Evolutionary conservation across 2,113 vertebrate species (phyloP).

Genomic region (Bucco capensis): DNA sequence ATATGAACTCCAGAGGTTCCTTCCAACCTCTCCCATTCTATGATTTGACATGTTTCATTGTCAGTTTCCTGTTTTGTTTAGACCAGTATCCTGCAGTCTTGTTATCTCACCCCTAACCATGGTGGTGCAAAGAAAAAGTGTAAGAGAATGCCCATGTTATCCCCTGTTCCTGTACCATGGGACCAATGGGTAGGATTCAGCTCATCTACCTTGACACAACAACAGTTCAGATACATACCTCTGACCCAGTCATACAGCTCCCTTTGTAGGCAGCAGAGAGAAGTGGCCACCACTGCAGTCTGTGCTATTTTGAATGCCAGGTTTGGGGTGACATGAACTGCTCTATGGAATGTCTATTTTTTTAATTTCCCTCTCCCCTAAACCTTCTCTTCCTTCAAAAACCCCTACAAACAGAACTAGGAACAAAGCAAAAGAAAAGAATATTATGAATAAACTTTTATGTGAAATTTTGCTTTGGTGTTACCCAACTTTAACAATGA

Average conservation of each 20-base stretch:
- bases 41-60: fast-evolving
- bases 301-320: neutral
- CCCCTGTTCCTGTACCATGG: fast-evolving
- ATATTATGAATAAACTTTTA: neutral
- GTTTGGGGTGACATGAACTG: neutral
- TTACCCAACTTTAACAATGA: neutral
- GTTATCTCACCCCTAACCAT: neutral
- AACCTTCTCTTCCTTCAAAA: neutral
- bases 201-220: neutral
- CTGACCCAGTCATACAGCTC: neutral
- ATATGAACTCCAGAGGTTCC: too few species aligned
- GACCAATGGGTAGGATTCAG: neutral
- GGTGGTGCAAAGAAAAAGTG: neutral
- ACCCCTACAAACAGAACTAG: neutral
- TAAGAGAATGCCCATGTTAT: neutral
- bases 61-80: fast-evolving
- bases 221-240: neutral
- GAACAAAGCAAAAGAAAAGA: neutral
- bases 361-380: neutral
- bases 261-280: neutral
- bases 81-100: neutral
- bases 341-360: neutral
- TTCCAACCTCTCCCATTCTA: neutral
- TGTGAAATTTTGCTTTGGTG: neutral
- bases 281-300: neutral